Base-by-base conservation (phyloP, 1,140 invertebrate species). In the Drosophila teissieri region DNA sequence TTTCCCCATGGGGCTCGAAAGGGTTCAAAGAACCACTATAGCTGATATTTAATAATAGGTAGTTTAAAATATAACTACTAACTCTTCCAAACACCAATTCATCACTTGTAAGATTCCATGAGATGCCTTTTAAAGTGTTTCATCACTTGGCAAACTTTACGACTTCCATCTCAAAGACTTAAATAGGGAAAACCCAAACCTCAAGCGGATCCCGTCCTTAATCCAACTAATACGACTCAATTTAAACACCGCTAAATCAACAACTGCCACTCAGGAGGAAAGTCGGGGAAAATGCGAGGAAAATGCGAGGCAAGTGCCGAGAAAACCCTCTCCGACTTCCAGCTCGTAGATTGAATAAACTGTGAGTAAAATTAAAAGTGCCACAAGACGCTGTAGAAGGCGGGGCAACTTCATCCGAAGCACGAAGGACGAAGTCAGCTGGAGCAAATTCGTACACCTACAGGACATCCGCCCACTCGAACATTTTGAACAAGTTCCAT, bases 161-260 rank as follows among this genome's bases (percentile, higher is more conserved):
- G 27, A 6, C 61, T n/a, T 4, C 27, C 12, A 49, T 27, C 34
- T 11, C 12, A 3, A 1, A n/a, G 22, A 5, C 11, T 48, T 65
- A 67, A 62, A n/a, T 51, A 14, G 19, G 7, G 6, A 19, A 46
- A 48, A 34, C 27, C 36, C 40, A 54, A 73, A 68, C 77, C 80
- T 44, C 80, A 89, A 84, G 85, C 45, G 37, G 72, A 56, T 77
- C 64, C 67, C 34, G 3, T 46, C 48, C 76, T 79, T 90, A 90
- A 90, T 90, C 79, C 82, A 74, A 83, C 82, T 90, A 90, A 90
- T 78, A 78, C 73, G 78, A 70, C 78, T 84, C 81, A 91, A 91
- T 91, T 91, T 91, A 89, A 89, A 89, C 90, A 89, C 89, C 88
- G 78, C 89, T 91, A 91, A 91, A 91, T 91, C 88, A 91, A 91